Evolutionary conservation across 2,888 invertebrate genomes (phyloP).

Genomic region (Hedya salicella): DNA sequence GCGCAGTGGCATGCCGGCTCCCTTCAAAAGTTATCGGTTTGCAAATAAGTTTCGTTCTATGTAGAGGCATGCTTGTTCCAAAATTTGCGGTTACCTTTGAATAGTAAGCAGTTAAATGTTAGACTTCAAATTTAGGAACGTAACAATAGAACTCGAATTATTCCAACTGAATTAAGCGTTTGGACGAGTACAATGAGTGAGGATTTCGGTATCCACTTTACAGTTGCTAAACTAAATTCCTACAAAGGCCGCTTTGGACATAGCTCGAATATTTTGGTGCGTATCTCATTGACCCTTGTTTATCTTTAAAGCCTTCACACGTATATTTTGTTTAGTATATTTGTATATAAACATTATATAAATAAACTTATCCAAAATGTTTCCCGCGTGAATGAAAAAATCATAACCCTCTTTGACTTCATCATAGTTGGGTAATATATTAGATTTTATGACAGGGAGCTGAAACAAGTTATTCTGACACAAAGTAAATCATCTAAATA

Average conservation of each 20-base stretch:
- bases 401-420: too few species aligned
- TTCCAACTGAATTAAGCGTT: constrained; percentile 81
- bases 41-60: constrained; percentile 81
- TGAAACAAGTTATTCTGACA: too few species aligned
- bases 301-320: constrained; percentile 55
- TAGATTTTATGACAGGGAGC: too few species aligned
- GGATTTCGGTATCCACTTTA: constrained; percentile 77
- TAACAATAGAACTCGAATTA: constrained; percentile 83
- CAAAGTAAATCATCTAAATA: too few species aligned
- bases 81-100: constrained; percentile 84
- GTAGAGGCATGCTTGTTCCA: constrained; percentile 76
- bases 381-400: too few species aligned
- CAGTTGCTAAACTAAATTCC: constrained; percentile 75
- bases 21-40: constrained; percentile 79
- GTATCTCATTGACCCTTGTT: constrained; percentile 52
- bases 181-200: constrained; percentile 74
- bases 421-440: too few species aligned
- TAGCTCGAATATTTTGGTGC: constrained; percentile 64
- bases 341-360: neutral
- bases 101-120: constrained; percentile 84
- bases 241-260: constrained; percentile 68
- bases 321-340: constrained; percentile 45
- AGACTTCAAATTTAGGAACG: constrained; percentile 80
- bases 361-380: too few species aligned
- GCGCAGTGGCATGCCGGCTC: constrained; percentile 60